These are phyloP conservation scores for Etia nguti DNA, from an alignment of 2,113 vertebrate genomes.

Conservation along the genomic window DNA sequence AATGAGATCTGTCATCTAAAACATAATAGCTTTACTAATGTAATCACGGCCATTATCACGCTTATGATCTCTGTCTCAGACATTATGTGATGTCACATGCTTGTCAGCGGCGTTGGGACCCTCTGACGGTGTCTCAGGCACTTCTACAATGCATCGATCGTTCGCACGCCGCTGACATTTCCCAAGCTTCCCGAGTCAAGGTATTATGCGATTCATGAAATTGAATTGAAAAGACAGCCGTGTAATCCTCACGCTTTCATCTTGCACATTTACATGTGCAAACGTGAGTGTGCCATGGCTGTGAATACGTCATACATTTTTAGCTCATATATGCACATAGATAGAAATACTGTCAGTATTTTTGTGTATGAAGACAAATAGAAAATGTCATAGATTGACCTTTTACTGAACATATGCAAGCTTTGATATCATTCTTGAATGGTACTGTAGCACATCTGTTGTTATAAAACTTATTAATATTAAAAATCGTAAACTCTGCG, in stretches of 20 bases:
- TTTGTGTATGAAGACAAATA: not conserved
- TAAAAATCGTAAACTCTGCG: not conserved
- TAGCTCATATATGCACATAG: not conserved
- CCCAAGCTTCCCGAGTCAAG: not conserved
- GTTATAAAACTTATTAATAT: not conserved
- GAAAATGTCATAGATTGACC: not conserved
- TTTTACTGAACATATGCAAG: not conserved
- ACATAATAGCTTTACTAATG: conserved; percentile 51
- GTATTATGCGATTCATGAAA: not conserved
- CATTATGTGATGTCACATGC: conserved; percentile 49
- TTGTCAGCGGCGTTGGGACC: conserved; percentile 19
- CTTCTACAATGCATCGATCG: not conserved
- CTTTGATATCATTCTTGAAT: not conserved
- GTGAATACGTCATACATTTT: not conserved
- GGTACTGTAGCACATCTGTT: not conserved
- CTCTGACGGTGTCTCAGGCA: not conserved
- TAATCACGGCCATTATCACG: conserved; percentile 56
- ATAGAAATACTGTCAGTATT: not conserved
- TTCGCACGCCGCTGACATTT: not conserved
- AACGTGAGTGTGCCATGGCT: not conserved
- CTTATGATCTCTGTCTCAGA: conserved; percentile 46
- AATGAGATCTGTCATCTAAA: conserved; percentile 57
- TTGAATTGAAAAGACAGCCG: conserved; percentile 34
- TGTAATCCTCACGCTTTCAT: conserved; percentile 30
- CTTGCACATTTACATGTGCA: conserved; percentile 3